Conservation (phyloP, 92 coral and sea anemone genomes). For the Phenganax marumi region DNA sequence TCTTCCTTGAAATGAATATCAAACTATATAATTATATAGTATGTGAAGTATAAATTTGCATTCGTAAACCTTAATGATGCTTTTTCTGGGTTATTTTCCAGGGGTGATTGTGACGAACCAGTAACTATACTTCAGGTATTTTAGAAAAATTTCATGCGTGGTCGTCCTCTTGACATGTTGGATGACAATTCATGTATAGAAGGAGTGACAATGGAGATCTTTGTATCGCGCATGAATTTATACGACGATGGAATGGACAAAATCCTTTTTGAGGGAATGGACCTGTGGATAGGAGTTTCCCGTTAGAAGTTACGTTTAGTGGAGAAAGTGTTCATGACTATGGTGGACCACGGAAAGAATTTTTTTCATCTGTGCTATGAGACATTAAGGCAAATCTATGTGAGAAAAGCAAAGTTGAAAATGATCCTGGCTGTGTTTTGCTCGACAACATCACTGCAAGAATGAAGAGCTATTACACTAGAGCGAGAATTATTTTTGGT, state of each 20-base stretch:
- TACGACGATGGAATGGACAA: slow-evolving; percentile 55
- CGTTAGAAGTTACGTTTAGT: slow-evolving; percentile 47
- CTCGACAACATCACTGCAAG: slow-evolving; percentile 1
- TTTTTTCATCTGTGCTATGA: slow-evolving; percentile 37
- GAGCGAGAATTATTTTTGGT: slow-evolving; percentile 56
- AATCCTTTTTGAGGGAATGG: background rate
- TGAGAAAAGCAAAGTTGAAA: background rate
- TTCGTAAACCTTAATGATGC: too few species aligned
- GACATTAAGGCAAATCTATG: slow-evolving; percentile 41
- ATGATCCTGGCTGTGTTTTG: slow-evolving; percentile 1
- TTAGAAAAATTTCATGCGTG: slow-evolving; percentile 39
- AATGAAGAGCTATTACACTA: slow-evolving; percentile 36
- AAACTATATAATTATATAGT: too few species aligned
- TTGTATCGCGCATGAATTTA: slow-evolving; percentile 35
- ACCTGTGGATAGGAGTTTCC: slow-evolving; percentile 44
- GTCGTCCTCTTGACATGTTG: slow-evolving; percentile 47
- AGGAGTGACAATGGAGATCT: slow-evolving; percentile 52
- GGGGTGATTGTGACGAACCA: slow-evolving; percentile 49
- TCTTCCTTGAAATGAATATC: too few species aligned
- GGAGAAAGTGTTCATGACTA: slow-evolving; percentile 52
- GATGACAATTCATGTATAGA: too few species aligned
- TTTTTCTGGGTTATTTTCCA: background rate
- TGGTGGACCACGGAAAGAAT: slow-evolving; percentile 62
- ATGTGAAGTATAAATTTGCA: too few species aligned
- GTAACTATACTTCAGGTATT: slow-evolving; percentile 46